Evolutionary conservation across 2,113 vertebrate species (phyloP).

Genomic region (Micromys minutus): DNA sequence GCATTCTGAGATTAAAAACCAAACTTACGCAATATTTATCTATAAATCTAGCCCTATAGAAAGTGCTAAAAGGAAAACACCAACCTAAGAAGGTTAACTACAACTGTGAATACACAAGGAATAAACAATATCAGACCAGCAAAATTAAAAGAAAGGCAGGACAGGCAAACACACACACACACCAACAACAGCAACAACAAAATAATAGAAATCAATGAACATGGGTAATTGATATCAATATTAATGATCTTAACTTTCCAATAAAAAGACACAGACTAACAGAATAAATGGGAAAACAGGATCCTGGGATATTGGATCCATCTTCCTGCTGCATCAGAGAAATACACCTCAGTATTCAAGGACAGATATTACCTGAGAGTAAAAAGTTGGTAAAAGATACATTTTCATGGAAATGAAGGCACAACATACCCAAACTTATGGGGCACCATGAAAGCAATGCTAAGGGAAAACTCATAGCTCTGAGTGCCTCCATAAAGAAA

Average conservation of each 20-base stretch:
- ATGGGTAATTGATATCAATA: neutral
- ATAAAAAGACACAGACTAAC: neutral
- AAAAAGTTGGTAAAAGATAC: neutral
- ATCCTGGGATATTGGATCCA: neutral
- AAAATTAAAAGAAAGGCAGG: neutral
- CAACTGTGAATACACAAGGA: neutral
- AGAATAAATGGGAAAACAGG: neutral
- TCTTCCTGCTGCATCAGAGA: neutral
- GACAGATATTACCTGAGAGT: neutral
- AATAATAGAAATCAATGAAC: neutral
- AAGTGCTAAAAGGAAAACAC: neutral
- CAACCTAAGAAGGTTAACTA: neutral
- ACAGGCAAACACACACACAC: neutral
- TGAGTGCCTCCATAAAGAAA: too few species aligned
- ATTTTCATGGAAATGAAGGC: neutral
- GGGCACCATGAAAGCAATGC: too few species aligned
- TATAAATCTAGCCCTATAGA: neutral
- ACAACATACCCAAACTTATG: too few species aligned
- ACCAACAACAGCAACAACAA: neutral
- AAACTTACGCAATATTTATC: neutral
- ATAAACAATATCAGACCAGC: neutral
- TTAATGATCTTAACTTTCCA: neutral
- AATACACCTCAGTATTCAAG: neutral
- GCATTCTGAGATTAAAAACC: neutral
- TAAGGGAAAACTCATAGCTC: too few species aligned